Percentiles rank a stretch among this genome's conserved stretches.
These are phyloP conservation scores for Chondrosia reniformis DNA, from an alignment of 37 sponge, comb jelly and placozoan species.

Conservation along the genomic window DNA sequence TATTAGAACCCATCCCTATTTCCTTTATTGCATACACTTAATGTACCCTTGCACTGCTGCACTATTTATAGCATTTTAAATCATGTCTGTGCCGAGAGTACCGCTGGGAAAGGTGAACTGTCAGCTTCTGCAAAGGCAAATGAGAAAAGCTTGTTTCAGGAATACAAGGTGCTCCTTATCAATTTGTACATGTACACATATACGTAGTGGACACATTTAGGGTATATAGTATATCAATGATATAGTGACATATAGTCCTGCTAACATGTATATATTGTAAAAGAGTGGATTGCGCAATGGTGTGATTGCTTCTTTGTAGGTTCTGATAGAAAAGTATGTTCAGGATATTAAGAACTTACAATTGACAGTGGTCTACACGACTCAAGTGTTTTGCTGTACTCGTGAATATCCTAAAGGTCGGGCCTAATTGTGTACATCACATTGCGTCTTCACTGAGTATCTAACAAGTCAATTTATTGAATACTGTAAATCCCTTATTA, in stretches of 20 bases:
- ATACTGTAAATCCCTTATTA: too few species aligned
- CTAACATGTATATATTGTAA: neutral
- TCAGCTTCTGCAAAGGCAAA: neutral
- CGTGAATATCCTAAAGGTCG: constrained; percentile 72
- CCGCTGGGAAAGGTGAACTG: neutral
- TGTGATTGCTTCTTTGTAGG: constrained; percentile 21
- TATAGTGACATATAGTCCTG: neutral
- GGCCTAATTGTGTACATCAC: too few species aligned
- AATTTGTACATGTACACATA: neutral
- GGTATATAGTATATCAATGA: too few species aligned
- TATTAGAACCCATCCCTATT: too few species aligned
- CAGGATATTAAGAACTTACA: constrained; percentile 31
- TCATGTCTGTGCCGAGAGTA: neutral
- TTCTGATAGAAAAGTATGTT: constrained; percentile 53
- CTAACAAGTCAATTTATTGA: too few species aligned
- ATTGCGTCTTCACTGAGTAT: too few species aligned
- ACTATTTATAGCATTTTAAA: neutral
- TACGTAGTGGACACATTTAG: neutral
- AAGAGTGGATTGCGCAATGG: neutral
- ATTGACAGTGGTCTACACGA: constrained; percentile 50
- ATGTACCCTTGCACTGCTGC: neutral
- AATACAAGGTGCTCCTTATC: neutral
- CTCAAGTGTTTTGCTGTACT: constrained; percentile 67
- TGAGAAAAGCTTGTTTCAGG: neutral
- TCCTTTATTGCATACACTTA: too few species aligned